phyloP scores from a whole-genome alignment of 1,140 invertebrate genomes.

The Listronotus oregonensis region DNA sequence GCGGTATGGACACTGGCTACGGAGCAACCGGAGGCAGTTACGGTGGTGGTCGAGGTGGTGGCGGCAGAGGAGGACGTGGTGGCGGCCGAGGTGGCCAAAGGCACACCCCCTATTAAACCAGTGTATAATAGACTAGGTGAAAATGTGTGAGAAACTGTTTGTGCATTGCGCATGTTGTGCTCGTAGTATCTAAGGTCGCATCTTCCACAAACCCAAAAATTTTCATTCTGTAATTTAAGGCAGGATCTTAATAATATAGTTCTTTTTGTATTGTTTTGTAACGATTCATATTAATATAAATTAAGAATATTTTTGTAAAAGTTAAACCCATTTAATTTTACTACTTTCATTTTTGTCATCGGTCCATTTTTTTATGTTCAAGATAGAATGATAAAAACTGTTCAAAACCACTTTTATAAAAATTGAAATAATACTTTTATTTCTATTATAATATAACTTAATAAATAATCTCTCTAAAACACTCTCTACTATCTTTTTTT shows the following conservation, averaged over 20 bases:
- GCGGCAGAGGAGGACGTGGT: conserved; percentile 1
- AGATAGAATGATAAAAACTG: conserved; percentile 3
- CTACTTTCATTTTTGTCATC: conserved; percentile 16
- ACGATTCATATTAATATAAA: conserved; percentile 17
- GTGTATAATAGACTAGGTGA: conserved; percentile 27
- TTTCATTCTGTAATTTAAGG: conserved; percentile 16
- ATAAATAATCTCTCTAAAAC: conserved; percentile 39
- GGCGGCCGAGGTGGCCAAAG: conserved; percentile 30
- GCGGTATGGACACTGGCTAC: neutral
- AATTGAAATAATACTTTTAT: conserved; percentile 16
- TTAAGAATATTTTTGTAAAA: conserved; percentile 37
- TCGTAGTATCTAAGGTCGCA: conserved; percentile 24
- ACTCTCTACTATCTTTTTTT: conserved; percentile 30
- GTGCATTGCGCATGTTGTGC: conserved; percentile 22
- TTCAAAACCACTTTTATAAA: conserved; percentile 21
- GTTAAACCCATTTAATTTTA: conserved; percentile 12
- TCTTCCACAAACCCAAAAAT: conserved; percentile 28
- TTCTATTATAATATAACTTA: conserved; percentile 35
- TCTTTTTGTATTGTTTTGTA: conserved; percentile 34
- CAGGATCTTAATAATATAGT: conserved; percentile 15
- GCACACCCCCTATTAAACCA: conserved; percentile 33
- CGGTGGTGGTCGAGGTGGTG: conserved; percentile 21
- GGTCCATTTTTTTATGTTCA: conserved; percentile 8
- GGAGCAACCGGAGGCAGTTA: conserved; percentile 7
- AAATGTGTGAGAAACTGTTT: conserved; percentile 30